A percentile compares a stretch with the other conserved stretches of the same genome.
phyloP scores from a whole-genome alignment of 2,888 invertebrate species.

The Aphidius colemani region DNA sequence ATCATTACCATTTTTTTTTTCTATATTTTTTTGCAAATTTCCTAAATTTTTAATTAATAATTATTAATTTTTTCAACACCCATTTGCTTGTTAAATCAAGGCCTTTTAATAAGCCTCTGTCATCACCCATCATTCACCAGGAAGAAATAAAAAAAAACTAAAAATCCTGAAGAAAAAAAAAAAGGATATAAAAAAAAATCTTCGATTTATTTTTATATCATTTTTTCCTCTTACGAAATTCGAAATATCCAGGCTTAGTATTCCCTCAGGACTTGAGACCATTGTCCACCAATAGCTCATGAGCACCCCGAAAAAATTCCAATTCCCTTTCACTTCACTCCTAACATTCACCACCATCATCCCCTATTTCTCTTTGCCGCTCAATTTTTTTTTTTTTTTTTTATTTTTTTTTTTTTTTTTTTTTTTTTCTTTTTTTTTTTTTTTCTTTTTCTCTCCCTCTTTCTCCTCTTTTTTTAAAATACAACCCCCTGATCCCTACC shows the following conservation, averaged over 20 bases:
- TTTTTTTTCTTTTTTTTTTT: too few species aligned
- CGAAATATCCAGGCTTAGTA: conserved; percentile 2
- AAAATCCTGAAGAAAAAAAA: not conserved
- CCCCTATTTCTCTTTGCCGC: conserved; percentile 6
- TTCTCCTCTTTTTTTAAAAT: too few species aligned
- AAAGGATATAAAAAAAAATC: conserved; percentile 7
- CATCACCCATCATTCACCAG: too few species aligned
- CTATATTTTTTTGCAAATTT: too few species aligned
- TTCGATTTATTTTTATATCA: conserved; percentile 2
- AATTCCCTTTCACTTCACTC: conserved; percentile 26
- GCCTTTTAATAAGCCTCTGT: too few species aligned
- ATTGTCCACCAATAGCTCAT: conserved; percentile 44
- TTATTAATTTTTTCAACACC: too few species aligned
- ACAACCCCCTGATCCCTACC: conserved; percentile 13
- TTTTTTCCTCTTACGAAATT: conserved; percentile 2
- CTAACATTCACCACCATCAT: conserved; percentile 18
- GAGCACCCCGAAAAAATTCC: conserved; percentile 30
- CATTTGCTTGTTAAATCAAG: not conserved
- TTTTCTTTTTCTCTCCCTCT: too few species aligned
- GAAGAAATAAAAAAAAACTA: too few species aligned
- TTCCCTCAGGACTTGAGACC: conserved; percentile 31
- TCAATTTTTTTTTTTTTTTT: not conserved
- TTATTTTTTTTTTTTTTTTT: too few species aligned
- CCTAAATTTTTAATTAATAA: too few species aligned
- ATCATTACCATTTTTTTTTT: too few species aligned